Conservation (phyloP, 2,888 invertebrate species). For the Drosophila histrio region DNA sequence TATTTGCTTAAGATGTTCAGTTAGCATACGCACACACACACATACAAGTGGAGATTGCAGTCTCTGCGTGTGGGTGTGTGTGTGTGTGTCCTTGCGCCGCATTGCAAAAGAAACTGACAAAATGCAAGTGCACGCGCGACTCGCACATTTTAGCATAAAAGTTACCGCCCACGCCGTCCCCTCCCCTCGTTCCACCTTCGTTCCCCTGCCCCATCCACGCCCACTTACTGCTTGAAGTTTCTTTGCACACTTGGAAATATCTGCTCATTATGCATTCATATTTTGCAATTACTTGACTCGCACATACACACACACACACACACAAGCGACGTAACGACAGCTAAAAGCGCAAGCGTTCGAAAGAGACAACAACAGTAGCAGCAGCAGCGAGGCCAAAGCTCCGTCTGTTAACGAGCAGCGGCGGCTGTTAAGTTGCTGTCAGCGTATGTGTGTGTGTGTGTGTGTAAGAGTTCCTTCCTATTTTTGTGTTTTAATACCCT, state of each 20-base stretch:
- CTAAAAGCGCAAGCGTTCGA: slow-evolving; percentile 55
- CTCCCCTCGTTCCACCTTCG: slow-evolving; percentile 5
- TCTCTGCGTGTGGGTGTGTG: slow-evolving; percentile 10
- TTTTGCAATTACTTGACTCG: slow-evolving; percentile 73
- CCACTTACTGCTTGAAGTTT: slow-evolving; percentile 59
- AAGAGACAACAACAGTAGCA: slow-evolving; percentile 39
- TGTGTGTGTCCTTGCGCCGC: slow-evolving; percentile 61
- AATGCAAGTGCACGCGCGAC: slow-evolving; percentile 73
- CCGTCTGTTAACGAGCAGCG: slow-evolving; percentile 61
- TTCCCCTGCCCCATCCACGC: slow-evolving; percentile 3
- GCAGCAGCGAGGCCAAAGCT: slow-evolving; percentile 40
- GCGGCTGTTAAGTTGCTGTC: slow-evolving; percentile 67
- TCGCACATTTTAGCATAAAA: slow-evolving; percentile 76
- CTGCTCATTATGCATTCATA: slow-evolving; percentile 82
- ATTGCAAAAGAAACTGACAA: slow-evolving; percentile 50
- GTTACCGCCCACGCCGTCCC: slow-evolving; percentile 43
- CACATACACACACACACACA: slow-evolving; percentile 30
- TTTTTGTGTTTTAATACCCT: background rate
- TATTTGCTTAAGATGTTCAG: slow-evolving; percentile 18
- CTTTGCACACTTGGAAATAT: slow-evolving; percentile 76
- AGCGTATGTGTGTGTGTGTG: slow-evolving; percentile 28
- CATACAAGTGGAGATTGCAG: background rate
- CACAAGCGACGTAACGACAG: slow-evolving; percentile 18
- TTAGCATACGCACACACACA: background rate
- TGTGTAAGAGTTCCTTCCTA: slow-evolving; percentile 7